Evolutionary conservation across 2,888 invertebrate genomes (phyloP), one percentile per base, ranked within the genome.

Genomic region (Phytoseiulus persimilis): DNA sequence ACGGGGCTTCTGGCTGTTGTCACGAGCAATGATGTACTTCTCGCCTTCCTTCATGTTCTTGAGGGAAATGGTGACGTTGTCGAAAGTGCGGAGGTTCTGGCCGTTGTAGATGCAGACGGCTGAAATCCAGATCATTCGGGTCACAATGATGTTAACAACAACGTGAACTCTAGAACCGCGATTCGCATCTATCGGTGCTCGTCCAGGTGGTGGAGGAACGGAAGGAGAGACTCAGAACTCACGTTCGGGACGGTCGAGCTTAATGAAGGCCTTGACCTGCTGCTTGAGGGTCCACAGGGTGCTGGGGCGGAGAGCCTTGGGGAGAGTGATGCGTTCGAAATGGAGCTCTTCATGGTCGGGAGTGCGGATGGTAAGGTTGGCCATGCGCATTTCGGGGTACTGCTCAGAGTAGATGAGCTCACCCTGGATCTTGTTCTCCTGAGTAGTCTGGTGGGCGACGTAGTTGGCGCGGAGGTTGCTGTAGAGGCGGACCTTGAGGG

Each of bases 271-370:
- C 32, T 87, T 33, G 18, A 33, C 39, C 33, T 87, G 87, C 87
- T 87, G 39, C 33, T 87, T 87, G 45, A 87, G 32, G 33, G 87
- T 39, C 87, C 87, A 87, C 87, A 87, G 32, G 87, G 87, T 87
- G 87, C 31, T 87, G 33, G 87, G 87, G 18, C 87, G 87, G 32
- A 87, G 33, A 87, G 87, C 87, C 33, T 32, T 87, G 45, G 87
- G 87, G 87, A 87, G 33, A 87, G 87, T n/a, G 87, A 87, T 87
- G 32, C 87, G 87, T 45, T 87, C 87, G 87, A 87, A 87, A 14
- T 23, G 87, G n/a, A 87, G 87, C 87, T 87, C 33, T 23, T 32
- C 87, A 14, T 87, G 3, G 39, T 32, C 87, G 31, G 32, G 33
- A 45, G 87, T 87, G 33, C 87, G 87, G 87, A 87, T 87, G 87